Evolutionary conservation across 2,113 vertebrate genomes (phyloP), one percentile per base, ranked within the genome.

Genomic region (Todiramphus saurophagus): DNA sequence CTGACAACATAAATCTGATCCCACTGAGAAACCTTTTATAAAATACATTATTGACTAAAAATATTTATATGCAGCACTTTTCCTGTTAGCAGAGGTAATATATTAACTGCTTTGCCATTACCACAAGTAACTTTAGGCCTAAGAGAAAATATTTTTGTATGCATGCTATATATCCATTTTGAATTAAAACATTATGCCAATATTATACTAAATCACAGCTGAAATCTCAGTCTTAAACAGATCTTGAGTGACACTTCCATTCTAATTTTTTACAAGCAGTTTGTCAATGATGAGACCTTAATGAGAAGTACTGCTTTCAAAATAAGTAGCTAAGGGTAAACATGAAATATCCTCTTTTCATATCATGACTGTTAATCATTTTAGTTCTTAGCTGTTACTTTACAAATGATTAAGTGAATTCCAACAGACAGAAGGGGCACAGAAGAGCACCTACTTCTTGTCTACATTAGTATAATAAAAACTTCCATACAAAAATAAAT

Each of bases 31-130:
- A 89, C 70, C 93, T 95, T 89, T 96, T 93, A 96, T 83, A 82
- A 97, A 97, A 95, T 96, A 96, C 94, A 97, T 97, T 97, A 96
- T 96, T 96, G 94, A 97, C 94, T 95, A 87, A 96, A 98, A 98
- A 97, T 96, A 97, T 97, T 98, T 97, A 97, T 95, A 97, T 93
- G 97, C 94, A 97, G 95, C 92, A 96, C 97, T 97, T 97, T 94
- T 95, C 94, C 97, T 97, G 94, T 98, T 97, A 97, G 86, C 92
- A 97, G 96, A 96, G 96, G 92, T 95, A 97, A 96, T 96, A 97
- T 88, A 96, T 97, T 97, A 97, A 96, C 77, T 75, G 63, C 64
- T 96, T 94, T 86, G 81, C 91, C 77, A 91, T 94, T 95, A 94
- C 95, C 2, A 2, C 56, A 80, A 96, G 90, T 92, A 91, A 95